Evolutionary conservation across 2,797 vertebrate genomes (phyloP).

Genomic region (Pygocentrus nattereri): DNA sequence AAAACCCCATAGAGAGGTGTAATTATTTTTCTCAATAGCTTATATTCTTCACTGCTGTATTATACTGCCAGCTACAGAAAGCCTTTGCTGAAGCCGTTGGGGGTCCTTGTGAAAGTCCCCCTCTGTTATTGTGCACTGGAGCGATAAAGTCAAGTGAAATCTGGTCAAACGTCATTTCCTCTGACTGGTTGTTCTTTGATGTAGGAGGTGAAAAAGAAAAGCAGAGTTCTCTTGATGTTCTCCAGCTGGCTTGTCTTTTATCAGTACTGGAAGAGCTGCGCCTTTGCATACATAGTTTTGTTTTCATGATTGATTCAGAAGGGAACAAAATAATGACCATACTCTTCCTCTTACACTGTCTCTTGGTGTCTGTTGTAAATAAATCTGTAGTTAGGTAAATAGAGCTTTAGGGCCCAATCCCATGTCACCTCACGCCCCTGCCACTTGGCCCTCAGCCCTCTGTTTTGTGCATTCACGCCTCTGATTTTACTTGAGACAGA

Average conservation of each 20-base stretch:
- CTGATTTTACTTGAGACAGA: no score
- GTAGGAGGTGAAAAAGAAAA: neutral
- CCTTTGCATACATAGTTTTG: neutral
- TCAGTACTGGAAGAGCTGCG: neutral
- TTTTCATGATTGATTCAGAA: neutral
- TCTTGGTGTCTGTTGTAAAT: neutral
- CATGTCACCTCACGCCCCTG: no score
- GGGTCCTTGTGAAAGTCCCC: neutral
- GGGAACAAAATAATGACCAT: neutral
- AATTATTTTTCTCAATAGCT: constrained; percentile 39
- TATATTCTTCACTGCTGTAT: constrained; percentile 3
- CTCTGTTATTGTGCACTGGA: neutral
- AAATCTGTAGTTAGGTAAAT: no score
- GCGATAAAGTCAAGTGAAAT: constrained; percentile 16
- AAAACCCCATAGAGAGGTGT: constrained; percentile 25
- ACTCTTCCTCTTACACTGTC: neutral
- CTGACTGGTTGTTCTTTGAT: constrained; percentile 5
- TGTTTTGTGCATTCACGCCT: no score
- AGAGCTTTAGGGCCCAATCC: no score
- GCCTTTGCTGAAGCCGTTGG: neutral
- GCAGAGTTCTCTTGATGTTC: neutral
- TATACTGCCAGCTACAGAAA: neutral
- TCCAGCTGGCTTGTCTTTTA: neutral
- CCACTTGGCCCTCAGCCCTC: no score
- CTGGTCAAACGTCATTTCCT: neutral